Evolutionary conservation across 2,888 invertebrate genomes (phyloP).

Genomic region (Boloria euphrosyne): DNA sequence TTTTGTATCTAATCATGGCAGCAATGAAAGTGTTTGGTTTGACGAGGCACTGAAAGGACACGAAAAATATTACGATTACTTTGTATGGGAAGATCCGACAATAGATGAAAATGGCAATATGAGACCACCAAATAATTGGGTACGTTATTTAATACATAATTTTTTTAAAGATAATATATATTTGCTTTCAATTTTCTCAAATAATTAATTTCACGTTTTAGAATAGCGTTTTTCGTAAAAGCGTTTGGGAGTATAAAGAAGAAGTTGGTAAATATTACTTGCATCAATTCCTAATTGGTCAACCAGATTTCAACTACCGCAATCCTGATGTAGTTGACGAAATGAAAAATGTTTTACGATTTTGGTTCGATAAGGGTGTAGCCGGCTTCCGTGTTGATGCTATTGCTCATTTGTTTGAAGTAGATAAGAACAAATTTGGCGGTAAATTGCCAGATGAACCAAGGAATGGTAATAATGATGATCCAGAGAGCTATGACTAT

Average conservation of each 20-base stretch:
- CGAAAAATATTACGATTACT: constrained; percentile 87
- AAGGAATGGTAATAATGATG: constrained; percentile 61
- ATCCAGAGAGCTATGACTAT: constrained; percentile 79
- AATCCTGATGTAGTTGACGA: constrained; percentile 84
- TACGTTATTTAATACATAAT: no score
- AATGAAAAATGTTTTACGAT: constrained; percentile 85
- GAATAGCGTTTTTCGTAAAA: constrained; percentile 86
- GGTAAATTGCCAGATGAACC: constrained; percentile 82
- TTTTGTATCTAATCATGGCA: constrained; percentile 89
- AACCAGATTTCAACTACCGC: constrained; percentile 89
- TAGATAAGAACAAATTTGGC: constrained; percentile 67
- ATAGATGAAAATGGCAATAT: constrained; percentile 69
- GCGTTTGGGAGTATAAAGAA: constrained; percentile 88
- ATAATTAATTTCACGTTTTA: no score
- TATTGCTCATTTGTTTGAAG: constrained; percentile 85
- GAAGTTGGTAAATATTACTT: constrained; percentile 86
- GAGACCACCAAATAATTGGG: constrained; percentile 89
- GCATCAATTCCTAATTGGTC: constrained; percentile 86
- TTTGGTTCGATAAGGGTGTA: constrained; percentile 92
- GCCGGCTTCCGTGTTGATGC: constrained; percentile 94
- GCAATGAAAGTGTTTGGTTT: constrained; percentile 95
- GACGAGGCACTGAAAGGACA: constrained; percentile 84
- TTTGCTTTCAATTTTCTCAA: constrained; percentile 49
- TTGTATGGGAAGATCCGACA: constrained; percentile 87
- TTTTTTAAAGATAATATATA: no score